A percentile compares a stretch with the other conserved stretches of the same genome.
Conservation (phyloP, 2,797 vertebrate genomes). For the Clarias pachynema region DNA sequence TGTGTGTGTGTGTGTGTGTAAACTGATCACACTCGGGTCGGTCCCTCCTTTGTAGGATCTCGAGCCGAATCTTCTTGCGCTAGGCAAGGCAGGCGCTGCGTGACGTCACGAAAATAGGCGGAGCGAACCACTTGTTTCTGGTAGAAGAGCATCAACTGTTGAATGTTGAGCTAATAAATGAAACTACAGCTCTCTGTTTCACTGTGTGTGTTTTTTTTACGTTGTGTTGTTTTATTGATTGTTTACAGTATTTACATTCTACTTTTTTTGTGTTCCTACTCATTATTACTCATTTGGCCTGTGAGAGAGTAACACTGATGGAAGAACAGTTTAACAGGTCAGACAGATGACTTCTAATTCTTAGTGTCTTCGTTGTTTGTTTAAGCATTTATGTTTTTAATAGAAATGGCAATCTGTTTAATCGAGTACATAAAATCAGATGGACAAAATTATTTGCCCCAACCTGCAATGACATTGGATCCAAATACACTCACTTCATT, state of each 20-base stretch:
- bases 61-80: constrained; percentile 17
- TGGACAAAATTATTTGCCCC: too few species aligned
- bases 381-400: neutral
- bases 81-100: neutral
- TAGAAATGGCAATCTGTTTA: neutral
- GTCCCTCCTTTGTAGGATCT: constrained; percentile 28
- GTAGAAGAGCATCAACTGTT: neutral
- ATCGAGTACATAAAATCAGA: neutral
- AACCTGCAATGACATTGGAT: too few species aligned
- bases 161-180: neutral
- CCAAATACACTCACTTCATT: too few species aligned
- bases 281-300: too few species aligned
- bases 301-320: neutral
- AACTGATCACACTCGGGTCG: neutral
- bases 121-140: neutral
- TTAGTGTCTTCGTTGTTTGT: too few species aligned
- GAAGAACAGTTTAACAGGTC: too few species aligned
- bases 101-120: constrained; percentile 20
- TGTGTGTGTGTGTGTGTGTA: constrained; percentile 3
- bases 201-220: neutral
- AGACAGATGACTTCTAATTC: too few species aligned
- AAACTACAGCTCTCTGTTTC: neutral
- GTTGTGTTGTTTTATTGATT: neutral
- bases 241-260: neutral
- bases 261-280: neutral